Evolutionary conservation across 2,888 invertebrate species (phyloP), one percentile per base, ranked within the genome.

Genomic region (Galerucella pusilla): DNA sequence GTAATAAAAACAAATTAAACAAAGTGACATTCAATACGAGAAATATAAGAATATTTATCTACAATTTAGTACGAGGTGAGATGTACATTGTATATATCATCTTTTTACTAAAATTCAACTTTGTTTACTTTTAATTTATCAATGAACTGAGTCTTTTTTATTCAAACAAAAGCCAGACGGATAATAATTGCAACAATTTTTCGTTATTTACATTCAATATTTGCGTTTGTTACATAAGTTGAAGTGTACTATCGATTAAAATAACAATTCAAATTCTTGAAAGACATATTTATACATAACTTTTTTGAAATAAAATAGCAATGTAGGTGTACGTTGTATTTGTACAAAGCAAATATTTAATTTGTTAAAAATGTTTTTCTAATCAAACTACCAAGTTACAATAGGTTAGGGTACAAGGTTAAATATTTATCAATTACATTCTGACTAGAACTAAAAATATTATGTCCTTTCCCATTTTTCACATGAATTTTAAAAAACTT

Each of bases 51-150:
- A 12, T 64, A 45, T 64, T 65, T 65, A 46, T 45, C 11, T 65
- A 46, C 46, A 65, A 65, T 65, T 65, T 65, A 45, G 46, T 65
- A 65, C 64, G 64, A 65, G 64, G 64, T 20, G n/a, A 46, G 46
- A 45, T 63, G 42, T 63, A 12, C 35, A 63, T 63, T 63, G 42
- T 63, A 35, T 20, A 20, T 42, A 63, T 42, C 9, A n/a, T 16
- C 14, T 35, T 42, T n/a, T 42, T 63, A 63, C 9, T 63, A 35
- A 42, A 63, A 20, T 35, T 63, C 14, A 16, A 9, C 9, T 16
- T 16, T 65, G 20, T 65, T 65, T n/a, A 46, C 64, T 45, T 65
- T 65, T 16, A n/a, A 42, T 65, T 46, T 9, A 65, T 65, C 64
- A 65, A 65, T 65, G 45, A 65, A 65, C 16, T 65, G 64, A 11